Evolutionary conservation across 1,140 invertebrate genomes (phyloP), one percentile per base, ranked within the genome.

Genomic region (Brachionus asplanchnoidis): DNA sequence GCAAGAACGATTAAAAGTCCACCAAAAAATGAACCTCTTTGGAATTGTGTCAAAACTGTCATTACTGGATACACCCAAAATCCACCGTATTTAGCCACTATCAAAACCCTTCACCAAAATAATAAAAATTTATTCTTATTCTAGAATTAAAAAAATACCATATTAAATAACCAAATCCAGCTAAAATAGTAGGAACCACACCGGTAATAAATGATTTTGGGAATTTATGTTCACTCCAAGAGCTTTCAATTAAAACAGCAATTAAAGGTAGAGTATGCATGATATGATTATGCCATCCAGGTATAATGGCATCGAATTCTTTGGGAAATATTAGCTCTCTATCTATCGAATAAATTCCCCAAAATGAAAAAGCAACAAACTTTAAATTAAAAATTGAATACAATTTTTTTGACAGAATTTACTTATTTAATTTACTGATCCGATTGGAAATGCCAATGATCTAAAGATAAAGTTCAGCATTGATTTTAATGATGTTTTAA

Each of bases 301-400:
- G 94, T 87, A 95, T 95, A 84, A 93, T 93, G 42, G 91, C 90
- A 87, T 95, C 95, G 36, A 97, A 87, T 0, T 90, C 90, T 86
- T 92, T 93, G 0, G 96, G 95, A 88, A 95, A 94, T 5, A 97
- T 88, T 42, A 95, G 89, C 87, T 96, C 94, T 85, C 95, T 93
- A 88, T 97, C 94, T 17, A 97, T 90, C 36, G 91, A 90, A 91
- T 95, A 96, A 23, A 97, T 89, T 3, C 89, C 89, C 96, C 96
- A 97, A 87, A 97, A 97, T 23, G 94, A 93, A 2, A 94, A 87
- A 26, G 93, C 93, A 6, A 97, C 95, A 92, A 96, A 96, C 93
- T 93, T 88, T 84, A 86, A 50, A 53, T 50, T 9, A 77, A 36
- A 50, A 28, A 14, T 12, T 20, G 17, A 23, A 26, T 32, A 28